Evolutionary conservation across 2,113 vertebrate genomes (phyloP).

Genomic region (Suncus etruscus): DNA sequence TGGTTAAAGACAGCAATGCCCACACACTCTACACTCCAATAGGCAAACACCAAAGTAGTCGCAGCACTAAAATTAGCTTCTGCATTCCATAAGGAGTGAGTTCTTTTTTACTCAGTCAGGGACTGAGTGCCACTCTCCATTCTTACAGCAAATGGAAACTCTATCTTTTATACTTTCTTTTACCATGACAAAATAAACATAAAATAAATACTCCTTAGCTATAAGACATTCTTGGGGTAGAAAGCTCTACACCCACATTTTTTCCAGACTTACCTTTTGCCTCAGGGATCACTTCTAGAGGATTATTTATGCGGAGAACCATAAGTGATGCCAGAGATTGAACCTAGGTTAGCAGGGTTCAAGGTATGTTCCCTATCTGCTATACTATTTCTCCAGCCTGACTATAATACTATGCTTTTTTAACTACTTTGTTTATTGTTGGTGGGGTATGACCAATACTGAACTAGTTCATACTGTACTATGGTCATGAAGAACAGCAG

Average conservation of each 20-base stretch:
- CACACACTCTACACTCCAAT: neutral
- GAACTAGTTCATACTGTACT: neutral
- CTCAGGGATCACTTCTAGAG: no score
- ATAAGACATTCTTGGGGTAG: neutral
- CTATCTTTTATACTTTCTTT: neutral
- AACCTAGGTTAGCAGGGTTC: no score
- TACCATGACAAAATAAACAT: neutral
- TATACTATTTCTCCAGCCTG: no score
- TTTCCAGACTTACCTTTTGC: no score
- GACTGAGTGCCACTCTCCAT: neutral
- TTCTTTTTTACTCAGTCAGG: neutral
- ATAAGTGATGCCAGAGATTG: no score
- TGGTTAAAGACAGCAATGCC: neutral
- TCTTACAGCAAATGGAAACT: neutral
- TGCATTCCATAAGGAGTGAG: no score
- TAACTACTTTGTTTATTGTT: neutral
- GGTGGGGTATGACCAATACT: neutral
- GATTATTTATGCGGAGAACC: no score
- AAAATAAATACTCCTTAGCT: neutral
- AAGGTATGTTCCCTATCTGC: no score
- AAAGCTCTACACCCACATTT: no score
- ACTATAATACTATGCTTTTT: neutral
- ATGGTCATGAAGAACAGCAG: neutral
- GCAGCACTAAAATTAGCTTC: neutral
- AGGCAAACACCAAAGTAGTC: neutral